Conservation (phyloP, 2,888 invertebrate species). For the Diarsia rubi region DNA sequence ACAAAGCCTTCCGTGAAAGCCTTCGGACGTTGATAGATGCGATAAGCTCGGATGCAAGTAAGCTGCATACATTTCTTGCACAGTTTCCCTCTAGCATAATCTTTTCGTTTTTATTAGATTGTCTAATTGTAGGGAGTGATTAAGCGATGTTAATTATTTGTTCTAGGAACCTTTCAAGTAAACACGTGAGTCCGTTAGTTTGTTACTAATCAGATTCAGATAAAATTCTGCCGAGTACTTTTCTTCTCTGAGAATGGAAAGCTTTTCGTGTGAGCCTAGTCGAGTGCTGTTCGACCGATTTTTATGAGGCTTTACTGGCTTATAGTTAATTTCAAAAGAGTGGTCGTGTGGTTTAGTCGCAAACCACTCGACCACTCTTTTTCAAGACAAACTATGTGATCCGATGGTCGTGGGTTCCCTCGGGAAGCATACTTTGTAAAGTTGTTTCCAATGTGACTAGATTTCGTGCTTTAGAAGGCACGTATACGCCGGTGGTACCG, state of each 20-base stretch:
- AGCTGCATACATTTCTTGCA: slow-evolving; percentile 90
- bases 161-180: not conserved
- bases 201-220: not conserved
- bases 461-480: no score
- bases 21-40: slow-evolving; percentile 88
- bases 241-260: not conserved
- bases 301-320: no score
- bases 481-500: no score
- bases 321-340: no score
- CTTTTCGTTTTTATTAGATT: slow-evolving; percentile 68
- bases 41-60: slow-evolving; percentile 90
- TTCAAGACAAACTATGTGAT: no score
- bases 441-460: no score
- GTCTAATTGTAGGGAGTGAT: slow-evolving; percentile 62
- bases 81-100: slow-evolving; percentile 81
- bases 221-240: not conserved
- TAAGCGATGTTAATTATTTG: slow-evolving; percentile 14
- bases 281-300: no score
- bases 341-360: no score
- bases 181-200: not conserved
- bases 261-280: not conserved
- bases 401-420: no score
- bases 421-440: no score
- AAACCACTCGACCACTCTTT: no score
- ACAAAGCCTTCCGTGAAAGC: slow-evolving; percentile 90